A percentile compares a stretch with the other conserved stretches of the same genome.
These are phyloP conservation scores for Nemoura dubitans DNA, from an alignment of 2,888 invertebrate species.

Conservation along the genomic window DNA sequence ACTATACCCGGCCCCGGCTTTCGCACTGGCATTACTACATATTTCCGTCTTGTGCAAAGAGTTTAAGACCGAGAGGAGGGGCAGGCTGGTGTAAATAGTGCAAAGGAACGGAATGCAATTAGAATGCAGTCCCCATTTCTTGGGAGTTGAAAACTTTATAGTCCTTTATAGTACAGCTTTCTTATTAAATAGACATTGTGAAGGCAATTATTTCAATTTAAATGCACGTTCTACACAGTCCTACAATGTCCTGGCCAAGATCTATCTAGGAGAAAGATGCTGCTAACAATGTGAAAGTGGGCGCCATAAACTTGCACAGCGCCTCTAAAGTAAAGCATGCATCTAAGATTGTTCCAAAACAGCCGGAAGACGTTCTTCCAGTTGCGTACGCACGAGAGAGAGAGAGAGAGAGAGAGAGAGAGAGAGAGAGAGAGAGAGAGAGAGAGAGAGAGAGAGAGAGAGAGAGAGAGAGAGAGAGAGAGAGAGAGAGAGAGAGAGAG, in stretches of 20 bases:
- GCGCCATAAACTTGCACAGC: not conserved
- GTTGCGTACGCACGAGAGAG: no score
- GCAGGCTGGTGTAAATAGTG: not conserved
- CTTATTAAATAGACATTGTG: not conserved
- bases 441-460: no score
- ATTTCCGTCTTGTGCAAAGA: not conserved
- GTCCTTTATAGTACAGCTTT: not conserved
- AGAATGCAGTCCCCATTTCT: not conserved
- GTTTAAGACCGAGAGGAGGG: not conserved
- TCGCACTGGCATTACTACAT: not conserved
- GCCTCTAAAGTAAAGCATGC: not conserved
- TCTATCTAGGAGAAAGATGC: not conserved
- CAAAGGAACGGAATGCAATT: conserved; percentile 32
- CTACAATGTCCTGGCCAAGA: not conserved
- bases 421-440: no score
- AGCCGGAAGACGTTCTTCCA: not conserved
- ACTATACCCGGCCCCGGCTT: not conserved
- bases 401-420: no score
- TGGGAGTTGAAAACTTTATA: conserved; percentile 10
- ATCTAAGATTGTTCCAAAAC: not conserved
- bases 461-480: no score
- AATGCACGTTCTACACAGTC: not conserved
- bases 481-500: no score
- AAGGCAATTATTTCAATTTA: not conserved
- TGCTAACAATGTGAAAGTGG: not conserved